These are phyloP conservation scores for Pristionchus arcanus DNA, from an alignment of 2,888 invertebrate species.

Conservation along the genomic window DNA sequence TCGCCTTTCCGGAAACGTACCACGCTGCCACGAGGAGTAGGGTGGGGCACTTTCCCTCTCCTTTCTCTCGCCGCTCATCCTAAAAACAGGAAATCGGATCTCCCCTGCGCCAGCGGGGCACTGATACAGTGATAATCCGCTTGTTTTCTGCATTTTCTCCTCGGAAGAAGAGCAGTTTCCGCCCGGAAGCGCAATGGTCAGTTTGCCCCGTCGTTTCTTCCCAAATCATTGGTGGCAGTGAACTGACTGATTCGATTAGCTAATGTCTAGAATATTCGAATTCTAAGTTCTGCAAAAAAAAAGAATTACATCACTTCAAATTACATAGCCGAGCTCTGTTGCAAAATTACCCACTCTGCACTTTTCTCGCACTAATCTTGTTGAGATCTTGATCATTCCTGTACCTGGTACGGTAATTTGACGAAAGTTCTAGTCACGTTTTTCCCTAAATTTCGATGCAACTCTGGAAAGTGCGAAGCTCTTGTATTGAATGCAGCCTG, in stretches of 20 bases:
- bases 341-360: background rate
- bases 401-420: too few species aligned
- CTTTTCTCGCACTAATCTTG: background rate
- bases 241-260: background rate
- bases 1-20: constrained; percentile 32
- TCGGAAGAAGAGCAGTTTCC: background rate
- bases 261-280: background rate
- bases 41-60: constrained; percentile 21
- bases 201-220: background rate
- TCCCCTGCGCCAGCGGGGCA: background rate
- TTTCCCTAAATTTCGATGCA: too few species aligned
- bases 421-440: too few species aligned
- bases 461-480: too few species aligned
- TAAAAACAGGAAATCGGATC: constrained; percentile 49
- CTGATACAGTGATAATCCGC: constrained; percentile 38
- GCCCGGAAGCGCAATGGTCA: constrained; percentile 26
- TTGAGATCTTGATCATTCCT: background rate
- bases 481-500: too few species aligned
- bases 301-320: too few species aligned
- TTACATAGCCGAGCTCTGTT: too few species aligned
- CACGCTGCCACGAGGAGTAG: background rate
- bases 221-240: background rate
- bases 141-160: background rate
- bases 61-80: background rate
- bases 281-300: too few species aligned